phyloP scores from a whole-genome alignment of 2,797 vertebrate species.

The Allobates femoralis region DNA sequence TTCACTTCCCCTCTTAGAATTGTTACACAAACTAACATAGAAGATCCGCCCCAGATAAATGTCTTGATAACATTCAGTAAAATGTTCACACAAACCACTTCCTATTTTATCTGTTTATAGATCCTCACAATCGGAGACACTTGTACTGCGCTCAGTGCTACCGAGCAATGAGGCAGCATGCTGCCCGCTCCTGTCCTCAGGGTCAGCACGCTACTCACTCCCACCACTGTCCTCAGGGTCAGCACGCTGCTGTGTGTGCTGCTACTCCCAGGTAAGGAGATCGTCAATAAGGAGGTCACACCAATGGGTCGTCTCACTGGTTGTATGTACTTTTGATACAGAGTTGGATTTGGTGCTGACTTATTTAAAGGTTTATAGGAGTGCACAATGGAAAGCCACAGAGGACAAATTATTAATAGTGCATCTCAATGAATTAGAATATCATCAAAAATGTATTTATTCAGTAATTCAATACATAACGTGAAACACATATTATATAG shows the following conservation, averaged over 20 bases:
- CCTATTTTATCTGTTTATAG: background rate
- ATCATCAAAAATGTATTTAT: no score
- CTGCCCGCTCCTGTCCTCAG: background rate
- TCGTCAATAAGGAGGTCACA: background rate
- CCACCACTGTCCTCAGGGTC: background rate
- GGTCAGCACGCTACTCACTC: no score
- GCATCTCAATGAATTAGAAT: no score
- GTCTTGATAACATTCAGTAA: background rate
- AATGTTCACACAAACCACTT: slow-evolving; percentile 4
- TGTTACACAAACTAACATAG: background rate
- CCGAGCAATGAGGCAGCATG: slow-evolving; percentile 3
- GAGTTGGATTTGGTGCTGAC: no score
- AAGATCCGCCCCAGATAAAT: background rate
- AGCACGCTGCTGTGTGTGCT: background rate
- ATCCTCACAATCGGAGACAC: no score
- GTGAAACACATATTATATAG: no score
- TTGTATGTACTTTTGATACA: background rate
- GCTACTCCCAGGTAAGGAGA: background rate
- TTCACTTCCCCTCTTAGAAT: background rate
- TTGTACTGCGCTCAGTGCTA: background rate
- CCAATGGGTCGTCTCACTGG: background rate
- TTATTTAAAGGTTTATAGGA: no score
- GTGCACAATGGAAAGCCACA: no score
- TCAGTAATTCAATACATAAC: no score
- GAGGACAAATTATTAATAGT: no score